Percentiles rank a stretch among this genome's conserved stretches.
Conservation (phyloP, 35 echinoderm and acorn worm genomes). For the Amphiura filiformis region DNA sequence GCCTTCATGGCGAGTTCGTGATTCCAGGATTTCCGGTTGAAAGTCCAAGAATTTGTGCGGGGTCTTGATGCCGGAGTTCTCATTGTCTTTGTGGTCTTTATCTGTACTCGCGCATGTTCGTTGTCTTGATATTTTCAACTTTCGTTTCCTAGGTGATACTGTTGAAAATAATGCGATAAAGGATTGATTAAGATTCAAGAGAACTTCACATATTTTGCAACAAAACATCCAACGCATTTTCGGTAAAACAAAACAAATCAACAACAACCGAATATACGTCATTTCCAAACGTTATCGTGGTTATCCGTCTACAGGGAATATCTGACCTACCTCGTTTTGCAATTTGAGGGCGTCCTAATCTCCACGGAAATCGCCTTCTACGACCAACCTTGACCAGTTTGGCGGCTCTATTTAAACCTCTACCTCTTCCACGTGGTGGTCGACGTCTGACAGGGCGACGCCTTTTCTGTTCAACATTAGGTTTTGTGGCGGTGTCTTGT, state of each 20-base stretch:
- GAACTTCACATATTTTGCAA: too few species aligned
- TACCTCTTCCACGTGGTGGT: slow-evolving; percentile 3
- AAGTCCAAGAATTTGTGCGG: slow-evolving; percentile 42
- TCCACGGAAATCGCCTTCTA: not conserved
- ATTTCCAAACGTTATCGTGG: too few species aligned
- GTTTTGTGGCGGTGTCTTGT: not conserved
- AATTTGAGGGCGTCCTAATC: not conserved
- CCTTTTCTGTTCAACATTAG: not conserved
- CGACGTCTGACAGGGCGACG: not conserved
- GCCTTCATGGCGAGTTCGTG: slow-evolving; percentile 45
- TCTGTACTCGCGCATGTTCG: not conserved
- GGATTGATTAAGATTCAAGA: too few species aligned
- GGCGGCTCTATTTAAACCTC: not conserved
- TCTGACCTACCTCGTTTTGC: not conserved
- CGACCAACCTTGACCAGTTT: not conserved
- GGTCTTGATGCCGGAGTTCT: not conserved
- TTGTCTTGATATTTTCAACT: not conserved
- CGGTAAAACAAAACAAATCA: too few species aligned
- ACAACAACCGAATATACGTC: too few species aligned
- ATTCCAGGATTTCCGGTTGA: slow-evolving; percentile 30
- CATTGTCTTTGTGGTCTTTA: not conserved
- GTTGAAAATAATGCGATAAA: too few species aligned
- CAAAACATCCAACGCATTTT: too few species aligned
- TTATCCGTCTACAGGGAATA: too few species aligned
- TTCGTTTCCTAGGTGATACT: too few species aligned